Evolutionary conservation across 1,140 invertebrate species (phyloP), one percentile per base, ranked within the genome.

Genomic region (Ceratina calcarata): DNA sequence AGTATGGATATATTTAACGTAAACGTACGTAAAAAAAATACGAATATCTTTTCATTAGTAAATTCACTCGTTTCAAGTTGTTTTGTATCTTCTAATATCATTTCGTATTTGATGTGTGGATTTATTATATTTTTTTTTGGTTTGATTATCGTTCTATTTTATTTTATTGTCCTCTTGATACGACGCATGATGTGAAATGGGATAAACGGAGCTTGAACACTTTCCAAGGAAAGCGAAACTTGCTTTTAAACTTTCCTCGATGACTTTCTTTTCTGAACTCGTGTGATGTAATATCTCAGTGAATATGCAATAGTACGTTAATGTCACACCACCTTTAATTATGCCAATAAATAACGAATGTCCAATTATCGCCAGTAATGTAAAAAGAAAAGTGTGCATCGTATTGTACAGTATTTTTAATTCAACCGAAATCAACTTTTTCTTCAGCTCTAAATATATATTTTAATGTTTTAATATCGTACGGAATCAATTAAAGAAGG

Each of bases 21-120:
- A 71, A 27, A 72, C 32, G 22, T 51, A 72, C 51, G 18, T 51
- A 72, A 64, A 78, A 10, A 45, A 45, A 45, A 45, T 3, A 45
- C 37, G 6, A 58, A 65, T 78, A 72, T 78, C 70, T 82, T 80
- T 68, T 82, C 51, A 82, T 82, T 82, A 72, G 78, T 82, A 80
- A 82, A 82, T 78, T 78, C 76, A 61, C 60, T 72, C 53, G 16
- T 64, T 24, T 6, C 37, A 1, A 57, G 22, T 18, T 6, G 51
- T 22, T 62, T 51, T 45, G 62, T 71, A 45, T 72, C 13, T 72
- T n/a, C 49, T 37, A 53, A 62, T 71, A 66, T 55, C 16, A n/a
- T 45, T 72, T 53, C 53, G 45, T 65, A 72, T 62, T 64, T 49
- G n/a, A 57, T 10, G 6, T 10, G 2, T 72, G 55, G 37, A 55